Evolutionary conservation across 2,888 invertebrate species (phyloP).

Genomic region (Hyposoter dolosus): DNA sequence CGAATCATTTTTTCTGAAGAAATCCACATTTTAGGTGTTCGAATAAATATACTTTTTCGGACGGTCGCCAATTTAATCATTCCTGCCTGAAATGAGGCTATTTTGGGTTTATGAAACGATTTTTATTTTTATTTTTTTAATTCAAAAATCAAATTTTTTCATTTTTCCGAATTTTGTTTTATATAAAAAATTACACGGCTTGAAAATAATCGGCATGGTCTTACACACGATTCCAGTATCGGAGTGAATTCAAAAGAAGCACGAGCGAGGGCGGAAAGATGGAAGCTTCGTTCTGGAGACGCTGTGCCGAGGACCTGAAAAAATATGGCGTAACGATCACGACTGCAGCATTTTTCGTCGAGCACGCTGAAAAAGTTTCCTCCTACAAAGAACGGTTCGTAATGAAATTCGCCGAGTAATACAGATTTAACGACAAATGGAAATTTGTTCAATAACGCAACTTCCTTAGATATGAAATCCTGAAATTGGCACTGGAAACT

Average conservation of each 20-base stretch:
- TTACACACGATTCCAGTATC: constrained; percentile 72
- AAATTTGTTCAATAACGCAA: not conserved
- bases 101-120: too few species aligned
- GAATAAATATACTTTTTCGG: too few species aligned
- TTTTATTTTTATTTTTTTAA: too few species aligned
- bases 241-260: constrained; percentile 84
- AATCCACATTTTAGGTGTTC: too few species aligned
- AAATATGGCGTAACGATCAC: constrained; percentile 87
- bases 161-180: not conserved
- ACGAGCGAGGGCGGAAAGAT: constrained; percentile 81
- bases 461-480: constrained; percentile 78
- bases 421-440: not conserved
- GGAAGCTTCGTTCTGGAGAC: constrained; percentile 85
- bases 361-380: constrained; percentile 86
- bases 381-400: constrained; percentile 79
- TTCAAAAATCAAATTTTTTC: not conserved
- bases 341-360: constrained; percentile 88
- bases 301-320: constrained; percentile 88
- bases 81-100: too few species aligned
- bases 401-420: not conserved
- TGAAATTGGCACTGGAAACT: constrained; percentile 79
- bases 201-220: too few species aligned
- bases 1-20: too few species aligned
- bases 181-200: too few species aligned
- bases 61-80: too few species aligned